Conservation (phyloP, 1,140 invertebrate species). For the Contarinia nasturtii region DNA sequence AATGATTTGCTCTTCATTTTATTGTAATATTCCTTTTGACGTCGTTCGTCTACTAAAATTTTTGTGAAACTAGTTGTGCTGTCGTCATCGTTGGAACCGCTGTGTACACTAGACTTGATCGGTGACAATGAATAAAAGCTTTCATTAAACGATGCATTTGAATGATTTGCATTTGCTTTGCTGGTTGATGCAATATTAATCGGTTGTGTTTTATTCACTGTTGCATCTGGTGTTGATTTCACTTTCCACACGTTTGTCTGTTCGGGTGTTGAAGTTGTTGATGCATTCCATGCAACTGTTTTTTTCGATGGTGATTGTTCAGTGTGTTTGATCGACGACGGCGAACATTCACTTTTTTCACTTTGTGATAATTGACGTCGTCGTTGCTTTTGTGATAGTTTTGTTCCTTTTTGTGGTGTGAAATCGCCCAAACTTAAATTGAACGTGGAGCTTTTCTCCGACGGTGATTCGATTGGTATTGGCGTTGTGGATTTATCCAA, state of each 20-base stretch:
- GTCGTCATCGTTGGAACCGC: slow-evolving; percentile 1
- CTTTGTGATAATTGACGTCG: slow-evolving; percentile 14
- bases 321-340: neutral
- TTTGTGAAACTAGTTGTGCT: slow-evolving; percentile 22
- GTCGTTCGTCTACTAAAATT: slow-evolving; percentile 30
- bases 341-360: neutral
- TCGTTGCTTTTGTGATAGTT: slow-evolving; percentile 33
- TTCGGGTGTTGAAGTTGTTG: neutral
- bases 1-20: slow-evolving; percentile 33
- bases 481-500: neutral
- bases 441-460: neutral
- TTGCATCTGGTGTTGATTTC: neutral
- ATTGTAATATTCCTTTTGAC: slow-evolving; percentile 28
- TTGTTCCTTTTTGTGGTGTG: slow-evolving; percentile 17
- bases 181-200: neutral
- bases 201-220: neutral
- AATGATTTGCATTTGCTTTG: neutral
- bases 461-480: neutral
- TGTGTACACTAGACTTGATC: neutral
- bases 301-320: slow-evolving; percentile 6
- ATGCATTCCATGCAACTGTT: slow-evolving; percentile 17
- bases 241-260: neutral
- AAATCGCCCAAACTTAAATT: slow-evolving; percentile 14
- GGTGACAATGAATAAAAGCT: neutral
- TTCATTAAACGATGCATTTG: neutral